Evolutionary conservation across 1,140 invertebrate genomes (phyloP).

Genomic region (Piezodorus guildinii): DNA sequence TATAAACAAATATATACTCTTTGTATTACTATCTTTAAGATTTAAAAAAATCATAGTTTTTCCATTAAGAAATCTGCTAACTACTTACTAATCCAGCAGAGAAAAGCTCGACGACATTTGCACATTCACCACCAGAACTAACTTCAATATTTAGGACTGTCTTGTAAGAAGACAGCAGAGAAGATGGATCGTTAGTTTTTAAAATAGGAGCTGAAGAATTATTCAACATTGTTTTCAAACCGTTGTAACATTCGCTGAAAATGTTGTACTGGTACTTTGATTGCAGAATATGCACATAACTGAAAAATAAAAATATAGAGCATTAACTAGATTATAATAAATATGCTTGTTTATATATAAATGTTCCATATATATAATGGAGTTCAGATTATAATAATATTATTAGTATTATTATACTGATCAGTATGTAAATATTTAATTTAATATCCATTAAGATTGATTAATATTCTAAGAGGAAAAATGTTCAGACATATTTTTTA

Average conservation of each 20-base stretch:
- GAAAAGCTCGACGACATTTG: slow-evolving; percentile 30
- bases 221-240: background rate
- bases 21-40: no score
- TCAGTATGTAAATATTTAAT: background rate
- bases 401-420: background rate
- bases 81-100: slow-evolving; percentile 19
- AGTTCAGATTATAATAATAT: no score
- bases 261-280: slow-evolving; percentile 40
- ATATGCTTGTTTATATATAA: no score
- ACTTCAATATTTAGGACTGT: slow-evolving; percentile 18
- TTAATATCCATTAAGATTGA: no score
- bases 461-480: no score
- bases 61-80: no score
- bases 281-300: slow-evolving; percentile 39
- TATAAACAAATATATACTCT: no score
- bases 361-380: no score
- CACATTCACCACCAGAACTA: slow-evolving; percentile 32
- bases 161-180: background rate
- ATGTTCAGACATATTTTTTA: no score
- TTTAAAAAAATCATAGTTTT: no score
- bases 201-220: background rate
- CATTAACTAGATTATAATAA: no score
- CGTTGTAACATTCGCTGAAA: slow-evolving; percentile 32
- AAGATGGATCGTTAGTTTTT: background rate
- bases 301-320: slow-evolving; percentile 28